Percentiles rank a stretch among this genome's conserved stretches.
Conservation (phyloP, 2,888 invertebrate genomes). For the Diaprepes abbreviatus region DNA sequence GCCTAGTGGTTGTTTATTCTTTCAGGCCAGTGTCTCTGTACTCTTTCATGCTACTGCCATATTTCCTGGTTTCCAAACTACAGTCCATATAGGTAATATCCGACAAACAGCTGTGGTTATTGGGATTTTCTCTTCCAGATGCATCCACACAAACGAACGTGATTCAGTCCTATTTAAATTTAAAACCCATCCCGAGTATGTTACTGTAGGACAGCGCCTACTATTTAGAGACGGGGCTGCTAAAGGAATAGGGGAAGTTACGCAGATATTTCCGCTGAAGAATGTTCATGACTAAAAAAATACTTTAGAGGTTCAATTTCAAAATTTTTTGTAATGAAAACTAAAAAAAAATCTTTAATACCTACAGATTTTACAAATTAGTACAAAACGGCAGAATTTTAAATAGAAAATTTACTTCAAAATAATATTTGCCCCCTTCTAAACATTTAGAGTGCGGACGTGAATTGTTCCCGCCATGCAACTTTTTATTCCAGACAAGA, state of each 20-base stretch:
- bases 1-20: conserved; percentile 75
- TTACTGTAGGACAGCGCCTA: conserved; percentile 83
- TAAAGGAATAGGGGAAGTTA: conserved; percentile 89
- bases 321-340: conserved; percentile 9
- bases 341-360: neutral
- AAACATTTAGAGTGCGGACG: too few relatives aligned
- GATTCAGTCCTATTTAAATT: conserved; percentile 92
- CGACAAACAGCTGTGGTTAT: conserved; percentile 94
- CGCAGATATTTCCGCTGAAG: conserved; percentile 76
- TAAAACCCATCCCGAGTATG: conserved; percentile 89
- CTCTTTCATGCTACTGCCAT: conserved; percentile 90
- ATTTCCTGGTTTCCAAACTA: conserved; percentile 88
- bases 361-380: conserved; percentile 17
- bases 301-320: too few relatives aligned
- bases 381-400: conserved; percentile 1
- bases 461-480: too few relatives aligned
- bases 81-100: conserved; percentile 95
- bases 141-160: conserved; percentile 85
- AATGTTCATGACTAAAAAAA: conserved; percentile 27
- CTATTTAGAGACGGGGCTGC: conserved; percentile 87
- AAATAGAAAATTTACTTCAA: neutral
- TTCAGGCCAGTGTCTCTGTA: conserved; percentile 88
- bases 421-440: neutral
- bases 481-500: too few relatives aligned
- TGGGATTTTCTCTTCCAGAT: conserved; percentile 76